Percentiles rank a stretch among this genome's conserved stretches.
Conservation (phyloP, 2,113 vertebrate genomes). For the Ardeotis arabs region DNA sequence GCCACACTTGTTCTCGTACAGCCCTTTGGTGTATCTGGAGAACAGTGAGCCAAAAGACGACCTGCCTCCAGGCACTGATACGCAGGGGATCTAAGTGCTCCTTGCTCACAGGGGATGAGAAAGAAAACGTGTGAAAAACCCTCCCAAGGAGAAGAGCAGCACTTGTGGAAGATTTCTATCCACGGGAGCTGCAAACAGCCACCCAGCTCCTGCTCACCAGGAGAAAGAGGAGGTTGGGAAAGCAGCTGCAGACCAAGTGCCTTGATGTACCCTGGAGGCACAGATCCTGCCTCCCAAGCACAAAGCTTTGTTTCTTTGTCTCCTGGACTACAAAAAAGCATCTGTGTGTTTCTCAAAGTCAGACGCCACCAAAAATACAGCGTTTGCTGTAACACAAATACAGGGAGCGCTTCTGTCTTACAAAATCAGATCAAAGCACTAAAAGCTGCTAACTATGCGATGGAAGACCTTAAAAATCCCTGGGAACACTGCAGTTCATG, state of each 20-base stretch:
- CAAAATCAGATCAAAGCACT: slow-evolving; percentile 27
- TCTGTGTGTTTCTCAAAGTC: slow-evolving; percentile 60
- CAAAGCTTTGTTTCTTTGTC: slow-evolving; percentile 56
- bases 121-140: not conserved
- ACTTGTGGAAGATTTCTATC: not conserved
- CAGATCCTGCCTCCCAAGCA: slow-evolving; percentile 33
- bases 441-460: slow-evolving; percentile 41
- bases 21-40: not conserved
- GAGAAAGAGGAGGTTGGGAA: not conserved
- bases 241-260: slow-evolving; percentile 30
- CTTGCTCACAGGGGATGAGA: not conserved
- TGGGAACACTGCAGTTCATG: not conserved
- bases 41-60: not conserved
- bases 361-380: slow-evolving; percentile 43
- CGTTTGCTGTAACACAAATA: slow-evolving; percentile 33
- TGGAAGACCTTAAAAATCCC: slow-evolving; percentile 45
- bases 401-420: slow-evolving; percentile 4
- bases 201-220: not conserved
- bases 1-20: fast-evolving
- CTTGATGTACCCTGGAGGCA: slow-evolving; percentile 16
- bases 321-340: slow-evolving; percentile 62
- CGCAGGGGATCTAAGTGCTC: not conserved
- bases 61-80: not conserved
- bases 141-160: not conserved
- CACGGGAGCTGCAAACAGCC: fast-evolving